Conservation (phyloP, 2,888 invertebrate genomes). For the Polia nebulosa region DNA sequence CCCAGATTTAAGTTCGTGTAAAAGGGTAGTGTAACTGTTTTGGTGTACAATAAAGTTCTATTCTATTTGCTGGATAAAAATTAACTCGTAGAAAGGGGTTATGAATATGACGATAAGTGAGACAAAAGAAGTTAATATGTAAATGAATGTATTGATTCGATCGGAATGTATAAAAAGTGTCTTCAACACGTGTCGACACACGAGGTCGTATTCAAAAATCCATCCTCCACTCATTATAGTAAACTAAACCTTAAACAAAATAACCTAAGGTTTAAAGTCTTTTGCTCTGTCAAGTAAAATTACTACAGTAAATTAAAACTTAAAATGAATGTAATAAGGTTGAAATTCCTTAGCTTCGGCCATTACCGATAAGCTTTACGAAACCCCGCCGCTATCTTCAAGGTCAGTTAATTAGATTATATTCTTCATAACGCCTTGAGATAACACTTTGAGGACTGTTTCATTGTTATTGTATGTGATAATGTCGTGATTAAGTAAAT, state of each 20-base stretch:
- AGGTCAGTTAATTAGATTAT: constrained; percentile 55
- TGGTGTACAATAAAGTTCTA: too few relatives aligned
- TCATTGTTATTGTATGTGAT: constrained; percentile 49
- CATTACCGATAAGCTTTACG: constrained; percentile 49
- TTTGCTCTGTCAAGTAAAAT: too few relatives aligned
- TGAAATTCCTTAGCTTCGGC: constrained; percentile 67
- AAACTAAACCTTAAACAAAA: background rate
- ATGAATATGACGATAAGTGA: too few relatives aligned
- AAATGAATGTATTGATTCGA: background rate
- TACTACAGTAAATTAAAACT: background rate
- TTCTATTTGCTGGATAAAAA: too few relatives aligned
- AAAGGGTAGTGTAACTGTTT: too few relatives aligned
- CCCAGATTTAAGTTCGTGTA: too few relatives aligned
- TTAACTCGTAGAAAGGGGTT: too few relatives aligned
- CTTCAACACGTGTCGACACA: constrained; percentile 31
- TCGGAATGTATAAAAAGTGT: background rate
- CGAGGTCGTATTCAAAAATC: constrained; percentile 13
- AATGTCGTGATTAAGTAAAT: constrained; percentile 34
- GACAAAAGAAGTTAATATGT: background rate
- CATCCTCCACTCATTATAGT: background rate
- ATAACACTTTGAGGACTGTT: constrained; percentile 31
- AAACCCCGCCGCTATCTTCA: constrained; percentile 54
- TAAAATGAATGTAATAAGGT: constrained; percentile 31
- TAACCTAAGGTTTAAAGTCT: constrained; percentile 59
- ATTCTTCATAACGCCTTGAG: constrained; percentile 39